Evolutionary conservation across 2,113 vertebrate species (phyloP).

Genomic region (Eretmochelys imbricata): DNA sequence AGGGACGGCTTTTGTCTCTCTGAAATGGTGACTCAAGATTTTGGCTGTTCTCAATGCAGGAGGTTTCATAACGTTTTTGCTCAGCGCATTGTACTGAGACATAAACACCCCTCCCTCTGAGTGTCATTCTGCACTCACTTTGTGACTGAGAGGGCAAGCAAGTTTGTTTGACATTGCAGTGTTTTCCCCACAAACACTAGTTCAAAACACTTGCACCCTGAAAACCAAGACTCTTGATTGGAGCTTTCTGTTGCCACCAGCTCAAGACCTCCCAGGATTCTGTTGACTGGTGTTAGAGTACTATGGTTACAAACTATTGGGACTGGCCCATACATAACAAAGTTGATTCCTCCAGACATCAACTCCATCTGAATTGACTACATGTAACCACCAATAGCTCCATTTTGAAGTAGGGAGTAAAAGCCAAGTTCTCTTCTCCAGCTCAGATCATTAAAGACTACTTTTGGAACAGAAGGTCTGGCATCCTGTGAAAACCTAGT

Average conservation of each 20-base stretch:
- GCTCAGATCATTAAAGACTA: neutral
- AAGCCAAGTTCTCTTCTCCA: constrained; percentile 7
- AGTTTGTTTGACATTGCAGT: neutral
- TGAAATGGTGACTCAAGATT: neutral
- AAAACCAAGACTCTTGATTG: neutral
- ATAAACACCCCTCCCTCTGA: neutral
- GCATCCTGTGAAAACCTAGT: constrained; percentile 8
- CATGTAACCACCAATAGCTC: neutral
- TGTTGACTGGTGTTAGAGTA: neutral
- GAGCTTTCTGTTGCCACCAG: neutral
- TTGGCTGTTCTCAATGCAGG: neutral
- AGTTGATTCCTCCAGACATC: neutral
- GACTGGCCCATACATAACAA: neutral
- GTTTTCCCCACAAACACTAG: neutral
- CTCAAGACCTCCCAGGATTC: neutral
- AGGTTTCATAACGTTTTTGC: neutral
- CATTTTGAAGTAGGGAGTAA: neutral
- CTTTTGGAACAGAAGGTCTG: neutral
- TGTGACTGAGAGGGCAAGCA: neutral
- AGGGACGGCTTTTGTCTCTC: neutral
- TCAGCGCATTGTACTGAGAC: neutral
- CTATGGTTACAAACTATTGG: neutral
- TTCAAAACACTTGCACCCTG: neutral
- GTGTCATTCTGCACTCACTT: neutral
- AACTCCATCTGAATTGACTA: neutral